Percentiles rank a stretch among this genome's conserved stretches.
phyloP scores from a whole-genome alignment of 2,888 invertebrate genomes.

The Lepidocyrtoides sp. region DNA sequence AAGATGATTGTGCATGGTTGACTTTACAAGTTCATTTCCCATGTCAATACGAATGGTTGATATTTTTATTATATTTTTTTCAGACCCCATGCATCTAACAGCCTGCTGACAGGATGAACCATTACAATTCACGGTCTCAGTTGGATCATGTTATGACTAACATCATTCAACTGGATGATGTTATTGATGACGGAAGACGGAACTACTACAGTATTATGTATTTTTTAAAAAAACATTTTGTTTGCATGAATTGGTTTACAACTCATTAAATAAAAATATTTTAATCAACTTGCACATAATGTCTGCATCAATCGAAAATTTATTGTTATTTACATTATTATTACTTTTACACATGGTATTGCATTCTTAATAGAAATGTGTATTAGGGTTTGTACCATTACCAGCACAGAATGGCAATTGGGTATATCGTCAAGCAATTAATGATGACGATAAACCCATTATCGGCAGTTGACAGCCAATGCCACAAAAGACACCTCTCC shows the following conservation, averaged over 20 bases:
- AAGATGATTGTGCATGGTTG: constrained; percentile 62
- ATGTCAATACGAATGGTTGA: constrained; percentile 71
- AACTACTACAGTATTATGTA: background rate
- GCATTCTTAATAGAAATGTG: too few relatives aligned
- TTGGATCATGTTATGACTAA: constrained; percentile 71
- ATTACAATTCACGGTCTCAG: constrained; percentile 61
- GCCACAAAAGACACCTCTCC: constrained; percentile 13
- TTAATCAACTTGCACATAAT: too few relatives aligned
- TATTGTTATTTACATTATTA: too few relatives aligned
- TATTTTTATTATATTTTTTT: constrained; percentile 34
- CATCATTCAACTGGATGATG: constrained; percentile 36
- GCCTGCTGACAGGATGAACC: constrained; percentile 81
- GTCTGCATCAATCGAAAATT: too few relatives aligned
- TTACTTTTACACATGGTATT: too few relatives aligned
- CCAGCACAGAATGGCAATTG: constrained; percentile 1
- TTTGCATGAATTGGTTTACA: background rate
- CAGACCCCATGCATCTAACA: constrained; percentile 70
- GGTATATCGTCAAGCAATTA: background rate
- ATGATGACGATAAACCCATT: constrained; percentile 29
- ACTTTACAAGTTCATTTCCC: constrained; percentile 81
- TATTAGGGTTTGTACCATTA: too few relatives aligned
- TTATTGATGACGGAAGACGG: background rate
- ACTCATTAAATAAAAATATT: background rate
- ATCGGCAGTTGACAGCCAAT: constrained; percentile 16
- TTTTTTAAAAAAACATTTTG: background rate